phyloP scores from a whole-genome alignment of 2,113 vertebrate species.

The Panthera tigris region DNA sequence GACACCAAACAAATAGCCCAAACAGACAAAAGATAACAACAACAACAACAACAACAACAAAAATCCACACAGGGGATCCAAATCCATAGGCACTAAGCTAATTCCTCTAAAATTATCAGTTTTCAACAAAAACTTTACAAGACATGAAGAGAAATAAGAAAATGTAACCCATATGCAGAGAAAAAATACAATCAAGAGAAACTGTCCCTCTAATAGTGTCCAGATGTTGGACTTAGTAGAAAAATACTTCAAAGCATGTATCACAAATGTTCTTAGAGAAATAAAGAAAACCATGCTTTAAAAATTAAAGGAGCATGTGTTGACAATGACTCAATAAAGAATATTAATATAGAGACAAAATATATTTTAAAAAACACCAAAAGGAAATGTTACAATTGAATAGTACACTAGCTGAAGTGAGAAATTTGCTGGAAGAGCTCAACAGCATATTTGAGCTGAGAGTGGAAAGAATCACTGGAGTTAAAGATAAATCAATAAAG shows the following conservation, averaged over 20 bases:
- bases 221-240: neutral
- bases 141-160: neutral
- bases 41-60: neutral
- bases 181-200: neutral
- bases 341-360: neutral
- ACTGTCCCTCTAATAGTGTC: neutral
- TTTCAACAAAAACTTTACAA: neutral
- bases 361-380: neutral
- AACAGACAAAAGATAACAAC: neutral
- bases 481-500: neutral
- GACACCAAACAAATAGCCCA: neutral
- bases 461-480: neutral
- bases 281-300: neutral
- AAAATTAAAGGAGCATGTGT: neutral
- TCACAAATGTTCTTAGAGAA: neutral
- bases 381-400: neutral
- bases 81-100: neutral
- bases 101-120: neutral
- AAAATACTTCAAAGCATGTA: neutral
- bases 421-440: neutral
- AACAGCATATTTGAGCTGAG: neutral
- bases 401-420: neutral
- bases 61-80: neutral
- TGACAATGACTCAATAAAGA: neutral
- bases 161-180: neutral